Evolutionary conservation across 2,888 invertebrate species (phyloP), one percentile per base, ranked within the genome.

Genomic region (Seira sanloemensis): DNA sequence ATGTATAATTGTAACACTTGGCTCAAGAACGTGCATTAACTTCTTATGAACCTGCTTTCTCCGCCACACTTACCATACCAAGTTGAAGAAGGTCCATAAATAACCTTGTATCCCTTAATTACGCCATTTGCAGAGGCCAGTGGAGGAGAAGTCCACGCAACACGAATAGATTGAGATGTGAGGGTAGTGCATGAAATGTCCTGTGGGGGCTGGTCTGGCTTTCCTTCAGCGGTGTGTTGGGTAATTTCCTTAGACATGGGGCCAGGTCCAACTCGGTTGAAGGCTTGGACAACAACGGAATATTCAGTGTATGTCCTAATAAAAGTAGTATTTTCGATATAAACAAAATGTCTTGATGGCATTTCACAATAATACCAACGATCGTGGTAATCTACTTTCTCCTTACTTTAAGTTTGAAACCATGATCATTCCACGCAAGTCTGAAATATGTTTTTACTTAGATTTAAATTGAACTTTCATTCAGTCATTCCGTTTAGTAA

Each of bases 141-240:
- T 54, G 98, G 97, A 0, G 98, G 98, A 0, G 97, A 97, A 0
- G 96, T 95, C 98, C 98, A 98, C 23, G 96, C 96, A 1, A 98
- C 97, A 81, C 97, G 94, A 90, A 98, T 97, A 0, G 97, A 97
- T 92, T 97, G 97, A 1, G 98, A 97, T 9, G 97, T 97, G 65
- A 98, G 93, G 0, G 98, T 97, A 1, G 97, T 97, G 92, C 98
- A 98, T 77, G 96, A 95, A 0, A 97, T 96, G 90, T 97, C 97
- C 89, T 97, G 96, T 7, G 50, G 50, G 1, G 97, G 95, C 90
- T 97, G 96, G 89, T 97, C 97, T 16, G 97, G 97, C 0, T 96
- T 95, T 72, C 98, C 98, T 93, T 98, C 98, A 12, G 98, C 96
- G 0, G 98, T 98, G 91, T 97, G 97, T 82, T 97, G 97, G 90